Base-by-base conservation (phyloP, 2,113 vertebrate species). In the Brachyhypopomus gauderio region DNA sequence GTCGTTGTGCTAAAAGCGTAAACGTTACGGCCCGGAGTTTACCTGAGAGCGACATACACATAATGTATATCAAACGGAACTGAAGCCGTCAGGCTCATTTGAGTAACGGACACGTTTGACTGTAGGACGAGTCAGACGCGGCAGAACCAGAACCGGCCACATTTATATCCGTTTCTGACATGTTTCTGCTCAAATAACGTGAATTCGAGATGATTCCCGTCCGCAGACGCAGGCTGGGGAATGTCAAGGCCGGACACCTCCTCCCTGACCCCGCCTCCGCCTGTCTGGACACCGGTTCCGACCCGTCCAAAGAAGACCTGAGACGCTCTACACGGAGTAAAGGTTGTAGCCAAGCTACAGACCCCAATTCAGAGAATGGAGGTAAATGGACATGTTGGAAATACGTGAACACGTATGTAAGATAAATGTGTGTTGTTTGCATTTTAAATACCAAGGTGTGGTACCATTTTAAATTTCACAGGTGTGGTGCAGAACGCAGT, bases 161-260 rank as follows among this genome's bases (percentile, higher is more conserved):
- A 27, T 20, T 34, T 8, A 6, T 30, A 36, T 1, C 20, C 2
- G 16, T 20, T 64, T 0, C 11, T 56, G 75, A 55, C 30, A 25
- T 41, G 66, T 14, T 14, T 20, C 19, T 34, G 20, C 0, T 38
- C 12, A 12, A 59, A 30, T 55, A 4, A 19, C 25, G 14, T 36
- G 70, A 36, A 25, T 20, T 25, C 22, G 83, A 22, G 3, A 92
- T 91, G 88, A 93, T 89, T 81, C 87, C 91, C 73, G 80, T 90
- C 75, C 90, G 90, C 77, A 96, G 95, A 87, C 90, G 95, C 69
- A 89, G 86, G 87, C 88, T 85, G 64, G 25, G 79, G 34, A 84
- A 8, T n/a, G 78, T 55, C 52, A 88, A 77, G 71, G 20, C 60
- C 8, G 74, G 75, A 16, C 55, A 67, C 8, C 19, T 20, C 5